phyloP scores from a whole-genome alignment of 2,113 vertebrate species.

The Falcunculus frontatus region DNA sequence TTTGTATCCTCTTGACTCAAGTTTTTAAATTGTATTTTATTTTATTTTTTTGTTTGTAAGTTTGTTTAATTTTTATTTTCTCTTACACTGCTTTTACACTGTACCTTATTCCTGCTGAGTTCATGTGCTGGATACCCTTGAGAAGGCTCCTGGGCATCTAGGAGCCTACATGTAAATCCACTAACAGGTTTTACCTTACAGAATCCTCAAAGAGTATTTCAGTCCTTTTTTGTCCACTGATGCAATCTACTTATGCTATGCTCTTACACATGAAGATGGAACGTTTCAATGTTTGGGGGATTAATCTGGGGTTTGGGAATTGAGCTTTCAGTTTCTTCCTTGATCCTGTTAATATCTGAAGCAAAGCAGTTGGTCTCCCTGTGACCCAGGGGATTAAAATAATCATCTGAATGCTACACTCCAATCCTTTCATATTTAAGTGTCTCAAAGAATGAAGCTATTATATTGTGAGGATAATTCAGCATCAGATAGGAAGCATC shows the following conservation, averaged over 20 bases:
- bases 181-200: neutral
- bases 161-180: neutral
- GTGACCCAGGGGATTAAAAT: neutral
- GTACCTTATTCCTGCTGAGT: neutral
- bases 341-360: neutral
- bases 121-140: rapidly evolving
- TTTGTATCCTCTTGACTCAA: neutral
- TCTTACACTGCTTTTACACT: neutral
- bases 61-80: neutral
- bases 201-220: neutral
- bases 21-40: neutral
- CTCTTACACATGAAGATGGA: neutral
- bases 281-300: neutral
- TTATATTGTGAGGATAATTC: neutral
- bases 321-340: neutral
- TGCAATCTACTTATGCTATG: neutral
- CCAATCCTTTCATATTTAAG: neutral
- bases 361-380: neutral
- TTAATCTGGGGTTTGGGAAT: neutral
- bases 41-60: neutral
- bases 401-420: neutral
- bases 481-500: neutral
- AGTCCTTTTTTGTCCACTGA: neutral
- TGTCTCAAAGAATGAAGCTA: neutral
- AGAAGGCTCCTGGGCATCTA: neutral